A percentile compares a stretch with the other conserved stretches of the same genome.
These are phyloP conservation scores for Lochmaea capreae DNA, from an alignment of 2,888 invertebrate species.

Conservation along the genomic window DNA sequence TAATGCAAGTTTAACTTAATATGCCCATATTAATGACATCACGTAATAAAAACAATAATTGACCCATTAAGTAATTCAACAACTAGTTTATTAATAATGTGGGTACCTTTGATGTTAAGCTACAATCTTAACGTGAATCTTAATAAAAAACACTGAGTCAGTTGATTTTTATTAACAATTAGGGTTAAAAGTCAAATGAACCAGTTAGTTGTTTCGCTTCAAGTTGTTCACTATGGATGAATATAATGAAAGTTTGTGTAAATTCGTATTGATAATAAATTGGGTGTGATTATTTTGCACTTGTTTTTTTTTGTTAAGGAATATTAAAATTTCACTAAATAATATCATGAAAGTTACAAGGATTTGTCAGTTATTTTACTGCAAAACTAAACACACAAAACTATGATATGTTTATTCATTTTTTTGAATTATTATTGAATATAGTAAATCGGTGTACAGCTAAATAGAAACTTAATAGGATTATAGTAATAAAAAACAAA, in stretches of 20 bases:
- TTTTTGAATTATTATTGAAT: too few species aligned
- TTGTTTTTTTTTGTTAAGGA: neutral
- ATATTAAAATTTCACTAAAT: neutral
- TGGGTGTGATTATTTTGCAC: neutral
- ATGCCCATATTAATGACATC: slow-evolving; percentile 6
- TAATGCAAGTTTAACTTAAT: neutral
- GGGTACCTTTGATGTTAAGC: slow-evolving; percentile 28
- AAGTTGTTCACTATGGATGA: neutral
- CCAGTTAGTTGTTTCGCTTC: neutral
- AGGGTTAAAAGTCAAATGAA: slow-evolving; percentile 12
- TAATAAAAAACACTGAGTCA: slow-evolving; percentile 15
- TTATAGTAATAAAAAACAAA: too few species aligned
- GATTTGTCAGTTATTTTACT: too few species aligned
- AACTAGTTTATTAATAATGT: slow-evolving; percentile 21
- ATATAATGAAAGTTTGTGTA: neutral
- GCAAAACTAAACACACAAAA: too few species aligned
- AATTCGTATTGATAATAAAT: neutral
- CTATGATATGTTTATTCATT: too few species aligned
- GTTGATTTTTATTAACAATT: slow-evolving; percentile 3
- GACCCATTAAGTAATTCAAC: slow-evolving; percentile 25
- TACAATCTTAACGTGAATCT: slow-evolving; percentile 19
- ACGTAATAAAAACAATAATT: slow-evolving; percentile 10
- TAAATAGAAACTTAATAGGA: too few species aligned
- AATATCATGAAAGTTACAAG: too few species aligned
- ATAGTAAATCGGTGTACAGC: too few species aligned